Percentiles rank a stretch among this genome's conserved stretches.
These are phyloP conservation scores for Prolemur simus DNA, from an alignment of 2,113 vertebrate genomes.

Conservation along the genomic window DNA sequence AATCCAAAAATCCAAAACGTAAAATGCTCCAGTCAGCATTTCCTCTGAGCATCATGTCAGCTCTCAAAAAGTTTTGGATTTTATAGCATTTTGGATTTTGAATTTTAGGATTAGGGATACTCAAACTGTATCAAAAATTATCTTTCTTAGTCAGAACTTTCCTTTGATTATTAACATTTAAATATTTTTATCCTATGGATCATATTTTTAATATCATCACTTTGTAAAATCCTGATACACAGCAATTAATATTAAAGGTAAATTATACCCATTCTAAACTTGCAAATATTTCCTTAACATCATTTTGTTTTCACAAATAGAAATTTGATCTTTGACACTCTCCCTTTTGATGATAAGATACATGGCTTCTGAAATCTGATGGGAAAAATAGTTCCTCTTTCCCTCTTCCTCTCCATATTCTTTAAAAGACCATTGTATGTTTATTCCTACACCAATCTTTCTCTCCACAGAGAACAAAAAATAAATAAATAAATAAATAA, in stretches of 20 bases:
- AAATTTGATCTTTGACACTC: background rate
- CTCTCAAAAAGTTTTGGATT: background rate
- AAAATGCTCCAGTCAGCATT: background rate
- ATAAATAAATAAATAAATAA: too few species aligned
- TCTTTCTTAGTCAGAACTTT: slow-evolving; percentile 66
- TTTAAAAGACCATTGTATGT: background rate
- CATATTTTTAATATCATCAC: background rate
- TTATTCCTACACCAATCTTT: background rate
- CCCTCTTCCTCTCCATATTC: background rate
- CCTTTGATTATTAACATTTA: slow-evolving; percentile 46
- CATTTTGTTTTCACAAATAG: background rate
- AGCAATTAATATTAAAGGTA: background rate
- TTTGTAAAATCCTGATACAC: background rate
- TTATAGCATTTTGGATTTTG: background rate
- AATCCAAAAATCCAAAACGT: background rate
- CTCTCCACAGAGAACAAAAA: background rate
- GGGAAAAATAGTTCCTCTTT: background rate
- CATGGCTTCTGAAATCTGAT: background rate
- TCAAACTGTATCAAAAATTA: slow-evolving; percentile 61
- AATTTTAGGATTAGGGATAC: background rate
- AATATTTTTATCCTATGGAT: slow-evolving; percentile 16
- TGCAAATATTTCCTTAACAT: slow-evolving; percentile 3
- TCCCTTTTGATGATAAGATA: background rate
- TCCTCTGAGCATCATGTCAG: background rate
- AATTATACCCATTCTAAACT: background rate